phyloP scores from a whole-genome alignment of 2,113 vertebrate species.

The Ciconia boyciana region DNA sequence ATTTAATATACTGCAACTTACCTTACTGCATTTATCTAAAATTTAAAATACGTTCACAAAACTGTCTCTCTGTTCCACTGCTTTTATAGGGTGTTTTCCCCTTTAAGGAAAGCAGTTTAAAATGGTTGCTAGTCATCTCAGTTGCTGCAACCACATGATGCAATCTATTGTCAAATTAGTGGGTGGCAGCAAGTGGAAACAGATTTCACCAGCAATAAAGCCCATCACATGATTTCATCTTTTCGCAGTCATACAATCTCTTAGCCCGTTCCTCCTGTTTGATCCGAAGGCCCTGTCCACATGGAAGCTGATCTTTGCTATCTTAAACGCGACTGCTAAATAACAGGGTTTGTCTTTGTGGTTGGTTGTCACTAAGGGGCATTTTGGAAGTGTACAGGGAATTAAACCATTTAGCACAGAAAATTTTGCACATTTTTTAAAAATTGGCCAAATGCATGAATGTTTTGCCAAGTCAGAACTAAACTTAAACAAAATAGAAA shows the following conservation, averaged over 20 bases:
- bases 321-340: not conserved
- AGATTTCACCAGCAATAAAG: slow-evolving; percentile 61
- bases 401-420: not conserved
- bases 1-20: not conserved
- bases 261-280: not conserved
- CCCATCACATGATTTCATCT: not conserved
- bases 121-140: slow-evolving; percentile 32
- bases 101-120: slow-evolving; percentile 51
- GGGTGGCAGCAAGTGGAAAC: slow-evolving; percentile 63
- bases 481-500: not conserved
- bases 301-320: not conserved
- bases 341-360: not conserved
- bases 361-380: not conserved
- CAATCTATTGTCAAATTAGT: slow-evolving; percentile 42
- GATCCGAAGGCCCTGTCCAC: not conserved
- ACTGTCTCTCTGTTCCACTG: not conserved
- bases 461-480: not conserved
- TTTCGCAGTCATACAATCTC: not conserved
- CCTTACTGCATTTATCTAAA: not conserved
- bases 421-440: not conserved
- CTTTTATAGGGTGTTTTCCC: slow-evolving; percentile 10
- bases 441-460: not conserved
- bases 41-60: not conserved
- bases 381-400: not conserved
- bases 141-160: slow-evolving; percentile 40